Evolutionary conservation across 2,888 invertebrate genomes (phyloP).

Genomic region (Cosmia pyralina): DNA sequence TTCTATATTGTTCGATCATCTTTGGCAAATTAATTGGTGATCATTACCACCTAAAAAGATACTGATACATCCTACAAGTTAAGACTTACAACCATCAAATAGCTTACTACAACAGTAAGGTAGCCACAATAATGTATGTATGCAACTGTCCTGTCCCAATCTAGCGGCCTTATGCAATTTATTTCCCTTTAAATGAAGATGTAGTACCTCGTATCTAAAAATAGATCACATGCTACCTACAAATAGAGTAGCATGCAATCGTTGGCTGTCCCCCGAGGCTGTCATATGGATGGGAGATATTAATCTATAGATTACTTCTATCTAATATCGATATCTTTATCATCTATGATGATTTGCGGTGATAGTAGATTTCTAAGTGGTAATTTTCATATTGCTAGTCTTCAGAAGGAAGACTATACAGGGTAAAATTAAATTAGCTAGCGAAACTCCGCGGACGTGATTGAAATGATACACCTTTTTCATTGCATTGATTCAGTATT

Average conservation of each 20-base stretch:
- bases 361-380: slow-evolving; percentile 41
- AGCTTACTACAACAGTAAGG: background rate
- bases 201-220: slow-evolving; percentile 47
- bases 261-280: slow-evolving; percentile 50
- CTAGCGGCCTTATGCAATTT: slow-evolving; percentile 51
- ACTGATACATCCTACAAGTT: background rate
- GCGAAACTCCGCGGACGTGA: too few relatives aligned
- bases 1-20: background rate
- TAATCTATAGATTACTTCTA: slow-evolving; percentile 56
- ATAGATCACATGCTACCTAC: slow-evolving; percentile 59
- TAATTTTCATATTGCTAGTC: slow-evolving; percentile 28
- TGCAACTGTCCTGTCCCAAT: slow-evolving; percentile 38
- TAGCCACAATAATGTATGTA: slow-evolving; percentile 29
- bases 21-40: background rate
- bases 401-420: background rate
- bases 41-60: slow-evolving; percentile 5
- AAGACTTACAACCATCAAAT: slow-evolving; percentile 16
- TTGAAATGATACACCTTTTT: too few relatives aligned
- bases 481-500: too few relatives aligned
- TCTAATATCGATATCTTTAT: slow-evolving; percentile 52
- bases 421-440: too few relatives aligned
- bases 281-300: slow-evolving; percentile 56
- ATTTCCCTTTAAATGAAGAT: slow-evolving; percentile 58
- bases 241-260: slow-evolving; percentile 58
- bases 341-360: slow-evolving; percentile 52